phyloP scores from a whole-genome alignment of 2,888 invertebrate species.

The Agrilus mali region DNA sequence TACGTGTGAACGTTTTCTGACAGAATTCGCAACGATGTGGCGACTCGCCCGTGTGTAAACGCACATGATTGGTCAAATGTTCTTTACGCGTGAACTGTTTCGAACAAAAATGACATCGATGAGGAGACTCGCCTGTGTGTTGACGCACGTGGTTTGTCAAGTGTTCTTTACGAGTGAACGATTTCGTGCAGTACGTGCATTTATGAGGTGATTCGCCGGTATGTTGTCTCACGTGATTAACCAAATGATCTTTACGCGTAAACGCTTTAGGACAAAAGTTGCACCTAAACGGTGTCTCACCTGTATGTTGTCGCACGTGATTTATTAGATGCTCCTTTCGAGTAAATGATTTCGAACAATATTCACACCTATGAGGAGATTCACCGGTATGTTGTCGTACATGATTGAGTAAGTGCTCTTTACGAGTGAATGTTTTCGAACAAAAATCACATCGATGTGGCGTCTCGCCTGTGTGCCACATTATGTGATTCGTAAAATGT shows the following conservation, averaged over 20 bases:
- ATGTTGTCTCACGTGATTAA: conserved; percentile 58
- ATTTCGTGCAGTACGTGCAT: conserved; percentile 65
- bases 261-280: conserved; percentile 78
- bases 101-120: conserved; percentile 72
- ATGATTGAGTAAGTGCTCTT: conserved; percentile 65
- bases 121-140: conserved; percentile 80
- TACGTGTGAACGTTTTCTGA: conserved; percentile 56
- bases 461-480: conserved; percentile 76
- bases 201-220: conserved; percentile 65
- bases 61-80: conserved; percentile 74
- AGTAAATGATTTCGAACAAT: conserved; percentile 78
- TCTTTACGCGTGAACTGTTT: conserved; percentile 79
- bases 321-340: conserved; percentile 77
- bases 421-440: conserved; percentile 65
- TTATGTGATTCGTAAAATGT: conserved; percentile 81
- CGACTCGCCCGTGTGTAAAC: conserved; percentile 49
- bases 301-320: conserved; percentile 72
- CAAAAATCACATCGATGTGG: conserved; percentile 70
- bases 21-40: conserved; percentile 60
- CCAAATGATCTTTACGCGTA: conserved; percentile 72
- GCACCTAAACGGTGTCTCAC: conserved; percentile 66
- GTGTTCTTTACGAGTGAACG: conserved; percentile 70
- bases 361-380: conserved; percentile 75
- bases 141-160: conserved; percentile 76
- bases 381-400: conserved; percentile 70